Evolutionary conservation across 92 coral and sea anemone genomes (phyloP).

Genomic region (Bergia sp.): DNA sequence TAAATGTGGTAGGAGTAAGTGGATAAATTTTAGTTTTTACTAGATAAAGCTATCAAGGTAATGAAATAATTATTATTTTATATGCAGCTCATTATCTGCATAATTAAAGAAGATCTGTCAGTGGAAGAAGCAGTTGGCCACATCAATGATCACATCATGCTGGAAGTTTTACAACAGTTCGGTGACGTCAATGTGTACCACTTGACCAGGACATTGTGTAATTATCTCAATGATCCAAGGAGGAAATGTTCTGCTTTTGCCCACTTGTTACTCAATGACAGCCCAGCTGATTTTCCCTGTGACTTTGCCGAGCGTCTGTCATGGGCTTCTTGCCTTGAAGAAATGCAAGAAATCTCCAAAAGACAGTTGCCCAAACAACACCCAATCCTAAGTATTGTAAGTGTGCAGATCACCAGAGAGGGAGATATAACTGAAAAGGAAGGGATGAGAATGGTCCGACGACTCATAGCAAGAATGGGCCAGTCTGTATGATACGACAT

Average conservation of each 20-base stretch:
- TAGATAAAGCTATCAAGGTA: no score
- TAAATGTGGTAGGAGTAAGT: no score
- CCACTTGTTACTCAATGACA: neutral
- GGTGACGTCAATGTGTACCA: conserved; percentile 23
- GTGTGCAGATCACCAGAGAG: neutral
- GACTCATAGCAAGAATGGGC: conserved; percentile 37
- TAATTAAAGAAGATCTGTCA: conserved; percentile 14
- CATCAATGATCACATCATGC: conserved; percentile 11
- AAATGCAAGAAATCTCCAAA: conserved; percentile 17
- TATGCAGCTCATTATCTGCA: neutral
- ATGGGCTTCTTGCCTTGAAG: conserved; percentile 28
- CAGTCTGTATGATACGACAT: neutral
- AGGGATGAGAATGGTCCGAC: conserved; percentile 19
- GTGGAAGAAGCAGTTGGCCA: conserved; percentile 20
- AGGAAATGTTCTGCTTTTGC: conserved; percentile 1
- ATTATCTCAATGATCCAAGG: neutral
- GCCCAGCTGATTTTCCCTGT: neutral
- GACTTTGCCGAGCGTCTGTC: conserved; percentile 29
- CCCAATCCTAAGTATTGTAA: neutral
- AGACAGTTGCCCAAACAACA: neutral
- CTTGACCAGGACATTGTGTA: neutral
- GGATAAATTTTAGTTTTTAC: no score
- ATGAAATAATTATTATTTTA: neutral
- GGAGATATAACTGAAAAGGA: neutral
- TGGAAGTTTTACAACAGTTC: conserved; percentile 25